A percentile compares a stretch with the other conserved stretches of the same genome.
phyloP scores from a whole-genome alignment of 2,113 vertebrate species.

The Tetraodon nigroviridis region DNA sequence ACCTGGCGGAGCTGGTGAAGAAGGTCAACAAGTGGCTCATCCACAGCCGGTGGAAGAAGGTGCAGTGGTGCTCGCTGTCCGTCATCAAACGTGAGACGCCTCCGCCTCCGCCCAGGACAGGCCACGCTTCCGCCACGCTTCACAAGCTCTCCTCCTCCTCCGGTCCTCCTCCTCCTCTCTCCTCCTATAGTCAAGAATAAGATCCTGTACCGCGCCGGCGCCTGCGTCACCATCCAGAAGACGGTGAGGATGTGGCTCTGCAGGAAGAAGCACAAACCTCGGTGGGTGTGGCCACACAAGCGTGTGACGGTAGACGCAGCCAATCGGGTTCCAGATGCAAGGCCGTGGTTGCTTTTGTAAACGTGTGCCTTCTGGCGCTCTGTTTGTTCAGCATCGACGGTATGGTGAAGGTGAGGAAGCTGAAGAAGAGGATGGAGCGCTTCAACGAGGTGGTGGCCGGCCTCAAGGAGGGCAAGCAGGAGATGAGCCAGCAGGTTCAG shows the following conservation, averaged over 20 bases:
- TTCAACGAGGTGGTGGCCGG: conserved; percentile 89
- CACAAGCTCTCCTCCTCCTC: not conserved
- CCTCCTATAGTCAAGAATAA: conserved; percentile 89
- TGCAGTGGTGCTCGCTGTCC: conserved; percentile 91
- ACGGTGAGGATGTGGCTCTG: conserved; percentile 97
- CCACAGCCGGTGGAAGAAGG: conserved; percentile 98
- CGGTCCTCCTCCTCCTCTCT: not conserved
- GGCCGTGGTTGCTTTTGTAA: too few species aligned
- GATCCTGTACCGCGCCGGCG: conserved; percentile 85
- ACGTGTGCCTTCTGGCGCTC: too few species aligned
- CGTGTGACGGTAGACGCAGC: not conserved
- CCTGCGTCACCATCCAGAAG: conserved; percentile 93
- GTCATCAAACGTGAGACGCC: conserved; percentile 86
- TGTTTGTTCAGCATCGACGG: conserved; percentile 81
- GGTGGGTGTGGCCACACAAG: conserved; percentile 72
- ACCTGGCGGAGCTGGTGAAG: conserved; percentile 90
- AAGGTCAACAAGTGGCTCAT: conserved; percentile 95
- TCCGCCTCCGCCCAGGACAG: too few species aligned
- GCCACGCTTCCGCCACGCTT: too few species aligned
- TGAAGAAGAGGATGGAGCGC: conserved; percentile 84
- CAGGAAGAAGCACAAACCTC: conserved; percentile 91
- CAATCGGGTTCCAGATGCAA: not conserved
- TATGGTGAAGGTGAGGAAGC: conserved; percentile 83
- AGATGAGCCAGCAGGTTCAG: conserved; percentile 84
- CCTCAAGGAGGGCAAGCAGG: conserved; percentile 88